Percentiles rank a stretch among this genome's conserved stretches.
Conservation (phyloP, 2,888 invertebrate species). For the Isoperla grammatica region DNA sequence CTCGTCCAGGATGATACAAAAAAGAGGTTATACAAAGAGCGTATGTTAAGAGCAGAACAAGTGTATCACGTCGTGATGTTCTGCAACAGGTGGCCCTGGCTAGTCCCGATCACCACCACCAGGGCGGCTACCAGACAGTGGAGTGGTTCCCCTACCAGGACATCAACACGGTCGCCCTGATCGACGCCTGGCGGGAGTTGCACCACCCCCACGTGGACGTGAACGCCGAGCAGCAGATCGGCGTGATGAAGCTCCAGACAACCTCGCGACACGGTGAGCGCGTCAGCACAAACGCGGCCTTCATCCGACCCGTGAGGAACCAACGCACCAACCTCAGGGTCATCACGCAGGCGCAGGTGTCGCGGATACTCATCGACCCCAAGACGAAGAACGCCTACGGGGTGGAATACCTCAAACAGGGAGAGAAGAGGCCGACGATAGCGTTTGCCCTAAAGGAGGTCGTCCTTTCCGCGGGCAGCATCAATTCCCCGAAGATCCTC, state of each 20-base stretch:
- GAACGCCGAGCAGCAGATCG: conserved; percentile 46
- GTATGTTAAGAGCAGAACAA: too few relatives aligned
- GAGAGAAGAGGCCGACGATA: conserved; percentile 29
- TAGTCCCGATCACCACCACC: conserved; percentile 53
- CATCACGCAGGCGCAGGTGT: conserved; percentile 49
- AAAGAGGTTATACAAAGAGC: too few relatives aligned
- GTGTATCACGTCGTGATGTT: too few relatives aligned
- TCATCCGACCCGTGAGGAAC: conserved; percentile 58
- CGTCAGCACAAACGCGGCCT: conserved; percentile 58
- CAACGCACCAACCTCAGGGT: conserved; percentile 47
- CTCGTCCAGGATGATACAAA: too few relatives aligned
- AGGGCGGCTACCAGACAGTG: conserved; percentile 58
- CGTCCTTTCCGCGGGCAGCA: conserved; percentile 51
- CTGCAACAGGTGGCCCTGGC: conserved; percentile 31
- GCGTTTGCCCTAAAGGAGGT: conserved; percentile 56
- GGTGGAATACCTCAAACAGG: conserved; percentile 44
- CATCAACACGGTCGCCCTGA: conserved; percentile 47
- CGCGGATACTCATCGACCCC: conserved; percentile 54
- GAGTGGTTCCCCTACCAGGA: conserved; percentile 60
- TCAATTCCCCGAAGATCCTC: conserved; percentile 59
- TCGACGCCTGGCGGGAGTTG: conserved; percentile 56
- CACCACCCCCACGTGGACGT: conserved; percentile 47
- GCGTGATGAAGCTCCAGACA: conserved; percentile 57
- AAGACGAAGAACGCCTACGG: conserved; percentile 48
- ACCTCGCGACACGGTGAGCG: conserved; percentile 56